These are phyloP conservation scores for Panurus biarmicus DNA, from an alignment of 2,113 vertebrate genomes.

Conservation along the genomic window DNA sequence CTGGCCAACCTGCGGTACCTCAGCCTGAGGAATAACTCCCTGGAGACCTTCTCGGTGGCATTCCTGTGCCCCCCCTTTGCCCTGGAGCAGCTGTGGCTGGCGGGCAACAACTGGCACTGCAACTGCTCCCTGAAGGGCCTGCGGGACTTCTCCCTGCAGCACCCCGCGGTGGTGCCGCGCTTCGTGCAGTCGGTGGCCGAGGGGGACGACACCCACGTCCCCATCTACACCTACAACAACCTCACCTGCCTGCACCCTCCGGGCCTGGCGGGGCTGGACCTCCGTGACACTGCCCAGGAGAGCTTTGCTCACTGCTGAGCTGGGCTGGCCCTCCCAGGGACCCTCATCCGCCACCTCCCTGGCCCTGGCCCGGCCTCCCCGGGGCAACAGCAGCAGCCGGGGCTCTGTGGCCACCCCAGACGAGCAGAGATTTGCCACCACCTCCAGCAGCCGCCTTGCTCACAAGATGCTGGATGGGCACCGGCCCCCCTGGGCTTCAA, in stretches of 20 bases:
- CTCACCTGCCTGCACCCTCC: conserved; percentile 84
- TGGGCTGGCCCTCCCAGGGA: neutral
- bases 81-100: conserved; percentile 87
- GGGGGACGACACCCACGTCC: conserved; percentile 77
- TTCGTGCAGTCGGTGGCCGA: conserved; percentile 79
- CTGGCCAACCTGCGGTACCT: conserved; percentile 81
- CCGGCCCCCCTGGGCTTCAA: neutral
- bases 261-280: conserved; percentile 75
- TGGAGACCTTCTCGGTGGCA: conserved; percentile 64
- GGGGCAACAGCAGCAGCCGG: neutral
- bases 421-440: neutral
- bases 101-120: conserved; percentile 88
- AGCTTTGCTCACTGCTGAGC: conserved; percentile 77
- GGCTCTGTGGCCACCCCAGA: neutral
- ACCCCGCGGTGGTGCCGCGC: conserved; percentile 76
- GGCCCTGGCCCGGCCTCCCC: neutral
- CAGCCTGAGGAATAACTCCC: conserved; percentile 79
- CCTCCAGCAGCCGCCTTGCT: neutral
- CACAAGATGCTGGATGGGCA: neutral
- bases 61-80: conserved; percentile 38
- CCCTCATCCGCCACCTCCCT: neutral
- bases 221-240: conserved; percentile 84
- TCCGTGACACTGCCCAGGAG: conserved; percentile 76
- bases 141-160: conserved; percentile 75
- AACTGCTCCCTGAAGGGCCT: conserved; percentile 79